These are phyloP conservation scores for Thaumatotibia leucotreta DNA, from an alignment of 1,140 invertebrate genomes.

Conservation along the genomic window DNA sequence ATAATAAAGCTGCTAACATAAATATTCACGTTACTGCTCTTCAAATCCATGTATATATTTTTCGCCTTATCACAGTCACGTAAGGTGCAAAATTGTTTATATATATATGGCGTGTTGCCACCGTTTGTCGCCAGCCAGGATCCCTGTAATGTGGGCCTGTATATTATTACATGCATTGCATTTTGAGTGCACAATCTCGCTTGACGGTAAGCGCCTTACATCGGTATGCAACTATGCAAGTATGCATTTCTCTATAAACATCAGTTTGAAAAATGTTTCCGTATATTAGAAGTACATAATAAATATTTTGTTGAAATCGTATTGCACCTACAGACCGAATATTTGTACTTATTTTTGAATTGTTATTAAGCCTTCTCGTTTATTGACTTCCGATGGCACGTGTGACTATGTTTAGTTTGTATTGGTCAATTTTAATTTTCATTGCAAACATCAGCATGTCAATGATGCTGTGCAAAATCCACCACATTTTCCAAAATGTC, in stretches of 20 bases:
- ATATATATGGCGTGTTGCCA: neutral
- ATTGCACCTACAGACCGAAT: no score
- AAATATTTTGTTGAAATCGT: no score
- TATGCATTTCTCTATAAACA: neutral
- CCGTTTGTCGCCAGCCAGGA: neutral
- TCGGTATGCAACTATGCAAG: neutral
- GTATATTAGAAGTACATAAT: neutral
- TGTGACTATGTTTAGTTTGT: no score
- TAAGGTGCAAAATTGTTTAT: neutral
- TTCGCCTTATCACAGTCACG: neutral
- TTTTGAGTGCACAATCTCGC: constrained; percentile 3
- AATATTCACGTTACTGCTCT: neutral
- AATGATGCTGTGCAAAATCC: no score
- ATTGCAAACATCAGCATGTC: no score
- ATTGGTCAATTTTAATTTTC: no score
- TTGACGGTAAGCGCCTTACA: neutral
- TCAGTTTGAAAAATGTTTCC: neutral
- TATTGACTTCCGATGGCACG: no score
- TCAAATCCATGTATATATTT: neutral
- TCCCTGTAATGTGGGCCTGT: constrained; percentile 1
- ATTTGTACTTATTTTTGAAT: no score
- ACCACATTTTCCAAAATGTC: no score
- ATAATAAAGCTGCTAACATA: neutral
- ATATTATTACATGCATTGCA: constrained; percentile 10
- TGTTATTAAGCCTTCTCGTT: no score